Conservation (phyloP, 2,888 invertebrate genomes). For the Maniola hyperantus region DNA sequence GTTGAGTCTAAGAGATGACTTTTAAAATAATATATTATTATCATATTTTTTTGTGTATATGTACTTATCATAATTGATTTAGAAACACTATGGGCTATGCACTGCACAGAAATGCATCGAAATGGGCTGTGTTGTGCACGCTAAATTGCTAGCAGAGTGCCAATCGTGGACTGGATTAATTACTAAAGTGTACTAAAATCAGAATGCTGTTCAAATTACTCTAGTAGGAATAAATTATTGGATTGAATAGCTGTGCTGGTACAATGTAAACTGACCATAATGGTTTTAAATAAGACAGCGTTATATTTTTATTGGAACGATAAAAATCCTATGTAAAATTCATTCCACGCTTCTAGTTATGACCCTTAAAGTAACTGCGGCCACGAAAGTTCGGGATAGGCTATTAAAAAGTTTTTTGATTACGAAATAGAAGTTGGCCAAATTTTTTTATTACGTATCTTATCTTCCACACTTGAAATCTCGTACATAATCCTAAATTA, state of each 20-base stretch:
- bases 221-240: neutral
- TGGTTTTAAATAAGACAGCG: neutral
- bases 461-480: neutral
- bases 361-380: constrained; percentile 8
- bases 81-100: no score
- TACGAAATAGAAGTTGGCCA: constrained; percentile 7
- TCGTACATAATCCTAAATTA: neutral
- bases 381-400: constrained; percentile 8
- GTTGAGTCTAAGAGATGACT: no score
- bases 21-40: no score
- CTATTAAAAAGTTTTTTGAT: constrained; percentile 15
- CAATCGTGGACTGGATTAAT: no score
- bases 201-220: neutral
- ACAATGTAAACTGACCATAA: neutral
- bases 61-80: no score
- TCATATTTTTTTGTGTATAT: no score
- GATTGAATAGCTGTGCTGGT: neutral
- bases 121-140: no score
- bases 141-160: no score
- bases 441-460: constrained; percentile 11
- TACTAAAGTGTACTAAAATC: no score
- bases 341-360: constrained; percentile 12
- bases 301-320: constrained; percentile 18
- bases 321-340: constrained; percentile 21
- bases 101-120: no score